Evolutionary conservation across 1,140 invertebrate species (phyloP).

Genomic region (Solen grandis): DNA sequence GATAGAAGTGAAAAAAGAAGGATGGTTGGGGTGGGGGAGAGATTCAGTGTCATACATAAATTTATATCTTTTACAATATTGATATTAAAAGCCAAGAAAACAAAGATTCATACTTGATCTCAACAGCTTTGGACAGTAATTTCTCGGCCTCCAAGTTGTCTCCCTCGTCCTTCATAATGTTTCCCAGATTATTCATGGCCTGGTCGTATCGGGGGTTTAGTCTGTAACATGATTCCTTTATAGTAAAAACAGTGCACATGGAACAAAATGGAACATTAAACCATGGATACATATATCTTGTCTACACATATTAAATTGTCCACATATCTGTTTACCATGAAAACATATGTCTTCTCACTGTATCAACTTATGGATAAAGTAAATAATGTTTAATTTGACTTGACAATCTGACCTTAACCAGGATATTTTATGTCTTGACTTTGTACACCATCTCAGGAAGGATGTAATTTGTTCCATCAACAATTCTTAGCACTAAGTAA

Average conservation of each 20-base stretch:
- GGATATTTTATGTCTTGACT: no score
- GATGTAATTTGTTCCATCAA: no score
- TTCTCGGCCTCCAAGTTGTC: conserved; percentile 88
- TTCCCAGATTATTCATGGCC: conserved; percentile 98
- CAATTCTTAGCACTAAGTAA: no score
- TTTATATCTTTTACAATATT: no score
- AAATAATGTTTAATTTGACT: neutral
- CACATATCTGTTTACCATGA: neutral
- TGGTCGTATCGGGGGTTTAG: conserved; percentile 96
- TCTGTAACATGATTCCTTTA: no score
- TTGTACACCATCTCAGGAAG: no score
- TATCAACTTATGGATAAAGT: neutral
- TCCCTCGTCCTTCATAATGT: conserved; percentile 91
- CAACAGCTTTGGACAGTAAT: conserved; percentile 88
- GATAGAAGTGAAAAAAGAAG: no score
- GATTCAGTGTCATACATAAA: no score
- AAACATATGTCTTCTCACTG: neutral
- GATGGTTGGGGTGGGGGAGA: no score
- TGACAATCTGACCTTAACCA: neutral
- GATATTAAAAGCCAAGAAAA: neutral
- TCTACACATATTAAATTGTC: neutral
- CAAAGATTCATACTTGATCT: conserved; percentile 84
- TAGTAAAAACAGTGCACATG: no score
- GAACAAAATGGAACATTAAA: neutral
- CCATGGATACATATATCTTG: neutral